Evolutionary conservation across 2,113 vertebrate species (phyloP), one percentile per base, ranked within the genome.

Genomic region (Ailurus styani): DNA sequence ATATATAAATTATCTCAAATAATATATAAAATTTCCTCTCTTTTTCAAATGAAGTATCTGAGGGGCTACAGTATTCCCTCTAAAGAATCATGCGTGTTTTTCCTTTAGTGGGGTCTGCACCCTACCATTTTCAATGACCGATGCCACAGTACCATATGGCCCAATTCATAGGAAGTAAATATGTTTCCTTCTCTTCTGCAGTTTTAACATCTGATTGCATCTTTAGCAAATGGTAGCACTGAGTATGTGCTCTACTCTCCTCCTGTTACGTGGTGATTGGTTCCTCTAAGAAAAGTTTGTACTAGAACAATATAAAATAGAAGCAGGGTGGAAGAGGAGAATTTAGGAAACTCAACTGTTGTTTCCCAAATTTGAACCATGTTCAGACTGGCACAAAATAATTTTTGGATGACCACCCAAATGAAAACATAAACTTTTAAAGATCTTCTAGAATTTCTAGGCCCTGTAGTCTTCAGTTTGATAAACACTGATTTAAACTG

Each of bases 361-460:
- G 10, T 90, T 87, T 87, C 64, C 40, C 57, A 88, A 57, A 86
- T 40, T 77, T 90, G 73, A 62, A 11, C 89, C 90, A 42, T 62
- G 31, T 47, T 79, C 29, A 87, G 37, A 90, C 6, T 10, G 20
- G 23, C 45, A 72, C 62, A 77, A 94, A 88, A 45, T 37, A 93
- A 54, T n/a, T 83, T 91, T 98, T 68, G 88, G 34, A 91, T 47
- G 12, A 54, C 40, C 40, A 93, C 77, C n/a, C 72, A 86, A 89
- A 85, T 86, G 13, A 93, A 96, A 93, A 84, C 6, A 57, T 68
- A 92, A 57, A n/a, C 60, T 64, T n/a, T 82, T 11, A 10, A 91
- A 92, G n/a, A 82, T 90, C 78, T 86, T 77, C 68, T 78, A 90
- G 42, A 77, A 87, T 87, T 50, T 79, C 29, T 17, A 79, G 73